phyloP scores from a whole-genome alignment of 2,113 vertebrate species.

The Rhinolophus ferrumequinum region DNA sequence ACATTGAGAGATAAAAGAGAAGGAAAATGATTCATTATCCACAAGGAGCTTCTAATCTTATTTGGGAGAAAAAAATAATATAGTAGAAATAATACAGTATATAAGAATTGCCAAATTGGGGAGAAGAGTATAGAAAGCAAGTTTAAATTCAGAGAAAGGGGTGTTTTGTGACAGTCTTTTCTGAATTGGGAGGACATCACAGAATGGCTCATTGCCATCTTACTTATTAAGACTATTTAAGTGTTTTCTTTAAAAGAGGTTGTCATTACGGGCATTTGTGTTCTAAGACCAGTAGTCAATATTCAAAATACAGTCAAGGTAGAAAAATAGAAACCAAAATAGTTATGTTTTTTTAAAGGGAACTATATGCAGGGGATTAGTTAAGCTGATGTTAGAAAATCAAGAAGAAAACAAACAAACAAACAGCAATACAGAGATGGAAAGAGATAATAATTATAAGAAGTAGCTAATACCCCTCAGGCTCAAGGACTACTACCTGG shows the following conservation, averaged over 20 bases:
- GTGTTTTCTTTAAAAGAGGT: neutral
- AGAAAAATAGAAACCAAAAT: neutral
- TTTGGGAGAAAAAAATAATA: neutral
- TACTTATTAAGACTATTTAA: neutral
- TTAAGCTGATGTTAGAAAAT: neutral
- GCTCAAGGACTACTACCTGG: neutral
- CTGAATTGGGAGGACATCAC: neutral
- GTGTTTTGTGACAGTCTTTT: neutral
- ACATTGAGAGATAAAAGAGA: neutral
- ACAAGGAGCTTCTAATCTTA: neutral
- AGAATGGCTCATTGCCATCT: neutral
- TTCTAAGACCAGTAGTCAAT: neutral
- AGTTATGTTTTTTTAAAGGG: neutral
- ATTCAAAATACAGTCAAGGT: neutral
- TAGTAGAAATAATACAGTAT: neutral
- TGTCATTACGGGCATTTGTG: neutral
- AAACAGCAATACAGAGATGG: neutral
- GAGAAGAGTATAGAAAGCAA: neutral
- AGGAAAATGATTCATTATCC: neutral
- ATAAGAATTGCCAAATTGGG: neutral
- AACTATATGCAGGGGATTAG: neutral
- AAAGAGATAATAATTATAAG: neutral
- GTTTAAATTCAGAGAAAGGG: neutral
- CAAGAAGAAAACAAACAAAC: neutral
- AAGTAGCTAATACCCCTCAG: neutral